Percentiles rank a stretch among this genome's conserved stretches.
phyloP scores from a whole-genome alignment of 2,113 vertebrate genomes.

The Symphodus melops region DNA sequence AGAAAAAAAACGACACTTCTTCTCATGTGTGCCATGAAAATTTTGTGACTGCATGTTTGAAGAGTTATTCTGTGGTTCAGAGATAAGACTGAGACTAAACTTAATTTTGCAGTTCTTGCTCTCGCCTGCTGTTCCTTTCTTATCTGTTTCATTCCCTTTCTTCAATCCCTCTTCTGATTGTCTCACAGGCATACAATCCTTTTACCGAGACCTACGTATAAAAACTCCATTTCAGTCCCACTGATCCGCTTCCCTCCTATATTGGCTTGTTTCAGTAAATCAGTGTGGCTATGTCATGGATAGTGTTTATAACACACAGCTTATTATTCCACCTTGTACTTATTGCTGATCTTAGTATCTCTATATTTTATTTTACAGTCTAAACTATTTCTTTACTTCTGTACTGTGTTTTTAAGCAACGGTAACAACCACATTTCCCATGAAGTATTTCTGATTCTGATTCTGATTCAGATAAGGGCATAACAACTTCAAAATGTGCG shows the following conservation, averaged over 20 bases:
- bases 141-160: slow-evolving; percentile 10
- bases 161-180: background rate
- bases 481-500: too few relatives aligned
- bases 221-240: background rate
- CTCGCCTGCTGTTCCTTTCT: background rate
- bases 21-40: background rate
- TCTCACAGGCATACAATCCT: slow-evolving; percentile 2
- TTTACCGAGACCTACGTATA: slow-evolving; percentile 15
- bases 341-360: too few relatives aligned
- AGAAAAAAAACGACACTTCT: background rate
- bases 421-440: too few relatives aligned
- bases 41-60: background rate
- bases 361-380: too few relatives aligned
- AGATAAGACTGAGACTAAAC: background rate
- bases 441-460: too few relatives aligned
- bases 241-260: slow-evolving; percentile 14
- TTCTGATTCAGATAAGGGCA: too few relatives aligned
- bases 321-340: too few relatives aligned
- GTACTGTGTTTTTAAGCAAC: too few relatives aligned
- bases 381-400: too few relatives aligned
- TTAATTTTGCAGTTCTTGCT: background rate
- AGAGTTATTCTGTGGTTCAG: background rate
- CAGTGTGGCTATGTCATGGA: background rate
- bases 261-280: slow-evolving; percentile 3
- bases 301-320: too few relatives aligned